phyloP scores from a whole-genome alignment of 2,888 invertebrate genomes.

The Zelleria hepariella region DNA sequence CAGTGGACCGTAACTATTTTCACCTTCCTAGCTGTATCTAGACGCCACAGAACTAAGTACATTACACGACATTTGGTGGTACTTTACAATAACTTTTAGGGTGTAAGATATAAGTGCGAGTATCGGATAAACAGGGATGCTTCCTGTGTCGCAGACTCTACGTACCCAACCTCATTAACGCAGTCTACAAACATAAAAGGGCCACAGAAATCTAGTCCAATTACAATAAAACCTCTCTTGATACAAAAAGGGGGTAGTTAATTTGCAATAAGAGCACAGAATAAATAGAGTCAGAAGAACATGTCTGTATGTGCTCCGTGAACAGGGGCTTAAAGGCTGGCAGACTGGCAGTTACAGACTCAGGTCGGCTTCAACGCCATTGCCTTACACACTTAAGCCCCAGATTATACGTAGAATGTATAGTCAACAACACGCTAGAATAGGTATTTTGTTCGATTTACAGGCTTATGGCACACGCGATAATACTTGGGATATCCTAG shows the following conservation, averaged over 20 bases:
- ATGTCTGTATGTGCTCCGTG: too few relatives aligned
- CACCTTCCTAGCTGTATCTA: not conserved
- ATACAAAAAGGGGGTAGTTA: constrained; percentile 1
- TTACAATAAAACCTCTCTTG: not conserved
- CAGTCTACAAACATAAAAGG: not conserved
- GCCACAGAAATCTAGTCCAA: not conserved
- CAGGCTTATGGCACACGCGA: too few relatives aligned
- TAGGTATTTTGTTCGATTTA: too few relatives aligned
- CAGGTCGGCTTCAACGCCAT: too few relatives aligned
- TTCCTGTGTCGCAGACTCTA: not conserved
- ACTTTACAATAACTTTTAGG: not conserved
- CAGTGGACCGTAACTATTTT: not conserved
- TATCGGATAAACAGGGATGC: not conserved
- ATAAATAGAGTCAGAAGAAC: not conserved
- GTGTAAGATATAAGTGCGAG: not conserved
- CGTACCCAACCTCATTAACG: not conserved
- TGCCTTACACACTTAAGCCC: too few relatives aligned
- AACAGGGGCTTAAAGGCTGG: not conserved
- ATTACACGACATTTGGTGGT: not conserved
- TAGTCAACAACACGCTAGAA: too few relatives aligned
- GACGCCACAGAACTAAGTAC: not conserved
- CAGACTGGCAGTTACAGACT: too few relatives aligned
- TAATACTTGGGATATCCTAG: too few relatives aligned
- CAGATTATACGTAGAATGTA: too few relatives aligned
- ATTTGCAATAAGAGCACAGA: not conserved